These are phyloP conservation scores for Cyanistes caeruleus DNA, from an alignment of 2,113 vertebrate genomes.

Conservation along the genomic window DNA sequence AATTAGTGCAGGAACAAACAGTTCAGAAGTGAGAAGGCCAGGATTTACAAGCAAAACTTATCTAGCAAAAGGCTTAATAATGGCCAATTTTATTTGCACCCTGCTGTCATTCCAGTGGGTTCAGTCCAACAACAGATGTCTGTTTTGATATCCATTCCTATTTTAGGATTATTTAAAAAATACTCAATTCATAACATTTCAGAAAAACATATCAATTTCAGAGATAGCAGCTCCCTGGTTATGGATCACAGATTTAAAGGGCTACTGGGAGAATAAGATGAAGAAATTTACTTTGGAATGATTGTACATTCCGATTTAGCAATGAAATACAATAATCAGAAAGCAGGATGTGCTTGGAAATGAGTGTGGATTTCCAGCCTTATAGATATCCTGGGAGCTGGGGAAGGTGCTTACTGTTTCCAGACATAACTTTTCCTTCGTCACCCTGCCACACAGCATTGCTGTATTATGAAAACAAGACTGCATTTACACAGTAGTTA, in stretches of 20 bases:
- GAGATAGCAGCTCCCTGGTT: background rate
- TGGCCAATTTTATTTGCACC: background rate
- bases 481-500: background rate
- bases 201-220: background rate
- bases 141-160: background rate
- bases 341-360: background rate
- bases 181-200: background rate
- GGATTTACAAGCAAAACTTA: background rate
- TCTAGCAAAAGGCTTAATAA: background rate
- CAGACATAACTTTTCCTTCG: background rate
- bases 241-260: background rate
- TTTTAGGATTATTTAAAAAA: background rate
- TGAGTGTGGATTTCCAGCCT: background rate
- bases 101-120: background rate
- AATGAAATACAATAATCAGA: background rate
- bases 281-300: background rate
- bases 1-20: background rate
- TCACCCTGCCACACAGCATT: background rate
- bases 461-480: background rate
- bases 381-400: background rate
- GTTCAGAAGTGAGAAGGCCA: background rate
- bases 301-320: background rate
- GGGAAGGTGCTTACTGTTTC: background rate
- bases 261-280: background rate
- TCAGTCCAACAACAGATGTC: slow-evolving; percentile 9